A percentile compares a stretch with the other conserved stretches of the same genome.
phyloP scores from a whole-genome alignment of 2,113 vertebrate genomes.

The Chloropsis hardwickii region DNA sequence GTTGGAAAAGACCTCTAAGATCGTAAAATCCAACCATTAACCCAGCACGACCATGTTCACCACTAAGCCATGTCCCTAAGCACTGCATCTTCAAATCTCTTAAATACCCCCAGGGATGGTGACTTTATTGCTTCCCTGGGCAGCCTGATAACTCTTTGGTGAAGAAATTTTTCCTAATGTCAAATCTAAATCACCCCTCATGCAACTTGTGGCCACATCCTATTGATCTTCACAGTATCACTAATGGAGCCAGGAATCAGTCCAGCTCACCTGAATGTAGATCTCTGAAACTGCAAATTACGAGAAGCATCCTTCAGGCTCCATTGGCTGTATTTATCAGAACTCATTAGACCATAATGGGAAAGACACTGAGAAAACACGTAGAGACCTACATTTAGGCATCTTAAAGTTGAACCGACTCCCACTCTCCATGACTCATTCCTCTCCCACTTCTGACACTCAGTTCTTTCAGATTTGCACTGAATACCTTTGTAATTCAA shows the following conservation, averaged over 20 bases:
- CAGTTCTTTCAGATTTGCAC: background rate
- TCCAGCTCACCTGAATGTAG: background rate
- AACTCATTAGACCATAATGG: background rate
- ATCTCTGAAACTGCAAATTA: background rate
- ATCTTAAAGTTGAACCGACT: constrained; percentile 2
- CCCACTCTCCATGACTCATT: constrained; percentile 37
- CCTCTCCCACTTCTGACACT: background rate
- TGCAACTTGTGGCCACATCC: background rate
- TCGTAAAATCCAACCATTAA: background rate
- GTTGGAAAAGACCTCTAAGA: background rate
- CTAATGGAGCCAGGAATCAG: background rate
- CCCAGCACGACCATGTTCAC: background rate
- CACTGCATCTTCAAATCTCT: background rate
- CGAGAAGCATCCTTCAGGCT: background rate
- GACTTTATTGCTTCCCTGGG: background rate
- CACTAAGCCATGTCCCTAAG: background rate
- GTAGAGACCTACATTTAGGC: background rate
- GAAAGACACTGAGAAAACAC: background rate
- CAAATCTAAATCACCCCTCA: background rate
- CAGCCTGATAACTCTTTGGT: background rate
- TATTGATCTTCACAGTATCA: background rate
- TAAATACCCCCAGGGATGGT: background rate
- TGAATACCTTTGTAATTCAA: background rate
- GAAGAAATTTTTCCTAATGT: background rate
- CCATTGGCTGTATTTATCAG: background rate